These are phyloP conservation scores for Eclectus roratus DNA, from an alignment of 2,113 vertebrate species.

Conservation along the genomic window DNA sequence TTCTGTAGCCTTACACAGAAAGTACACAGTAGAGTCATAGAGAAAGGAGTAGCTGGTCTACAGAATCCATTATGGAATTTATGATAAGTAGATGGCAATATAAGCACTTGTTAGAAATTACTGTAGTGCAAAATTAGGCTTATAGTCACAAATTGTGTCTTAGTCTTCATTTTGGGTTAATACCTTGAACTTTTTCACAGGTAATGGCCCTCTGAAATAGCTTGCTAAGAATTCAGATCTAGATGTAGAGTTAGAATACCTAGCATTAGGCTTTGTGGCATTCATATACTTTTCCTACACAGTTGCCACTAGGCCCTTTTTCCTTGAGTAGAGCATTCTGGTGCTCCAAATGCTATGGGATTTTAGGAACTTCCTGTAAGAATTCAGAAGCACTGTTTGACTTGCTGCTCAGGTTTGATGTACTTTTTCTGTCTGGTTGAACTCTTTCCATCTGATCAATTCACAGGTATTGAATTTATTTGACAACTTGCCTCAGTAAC, in stretches of 20 bases:
- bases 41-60: background rate
- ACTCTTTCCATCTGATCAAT: background rate
- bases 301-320: background rate
- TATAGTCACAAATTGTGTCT: background rate
- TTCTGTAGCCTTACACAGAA: background rate
- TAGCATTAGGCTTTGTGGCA: background rate
- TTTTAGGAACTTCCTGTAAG: background rate
- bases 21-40: background rate
- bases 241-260: background rate
- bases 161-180: background rate
- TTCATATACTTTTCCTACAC: background rate
- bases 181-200: background rate
- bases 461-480: background rate
- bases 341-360: fast-evolving
- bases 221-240: background rate
- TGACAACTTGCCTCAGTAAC: background rate
- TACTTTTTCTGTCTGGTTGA: background rate
- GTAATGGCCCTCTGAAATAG: background rate
- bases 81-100: background rate
- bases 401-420: background rate
- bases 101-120: background rate
- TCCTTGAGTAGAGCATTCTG: background rate
- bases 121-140: background rate
- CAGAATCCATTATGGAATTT: background rate
- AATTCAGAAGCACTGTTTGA: background rate